Conservation (phyloP, 2,888 invertebrate genomes). For the Yponomeuta sedellus region DNA sequence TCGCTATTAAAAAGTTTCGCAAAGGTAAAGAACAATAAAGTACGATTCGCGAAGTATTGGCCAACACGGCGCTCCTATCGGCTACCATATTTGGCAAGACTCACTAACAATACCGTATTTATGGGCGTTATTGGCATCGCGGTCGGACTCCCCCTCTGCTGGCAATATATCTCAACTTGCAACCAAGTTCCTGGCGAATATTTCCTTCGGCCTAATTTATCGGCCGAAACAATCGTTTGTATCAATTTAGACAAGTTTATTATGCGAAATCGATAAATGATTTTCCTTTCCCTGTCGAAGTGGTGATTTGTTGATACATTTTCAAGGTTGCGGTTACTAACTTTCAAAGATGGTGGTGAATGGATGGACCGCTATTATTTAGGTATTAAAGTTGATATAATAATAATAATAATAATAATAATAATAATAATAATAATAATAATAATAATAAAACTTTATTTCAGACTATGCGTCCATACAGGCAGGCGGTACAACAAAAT, state of each 20-base stretch:
- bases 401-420: too few species aligned
- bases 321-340: not conserved
- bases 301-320: conserved; percentile 17
- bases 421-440: too few species aligned
- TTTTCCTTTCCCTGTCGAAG: conserved; percentile 19
- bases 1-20: not conserved
- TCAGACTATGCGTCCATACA: too few species aligned
- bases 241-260: conserved; percentile 43
- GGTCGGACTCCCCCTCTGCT: conserved; percentile 23
- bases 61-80: conserved; percentile 10
- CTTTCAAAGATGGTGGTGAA: too few species aligned
- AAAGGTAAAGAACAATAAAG: not conserved
- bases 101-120: conserved; percentile 37
- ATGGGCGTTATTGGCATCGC: conserved; percentile 29
- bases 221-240: conserved; percentile 45
- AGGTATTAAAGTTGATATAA: too few species aligned
- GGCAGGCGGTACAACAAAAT: too few species aligned
- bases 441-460: too few species aligned
- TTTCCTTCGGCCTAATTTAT: conserved; percentile 28
- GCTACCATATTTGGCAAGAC: conserved; percentile 35
- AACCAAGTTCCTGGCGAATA: conserved; percentile 29
- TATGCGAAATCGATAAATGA: conserved; percentile 32
- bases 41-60: not conserved
- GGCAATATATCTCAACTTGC: conserved; percentile 25
- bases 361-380: too few species aligned